Conservation (phyloP, 2,888 invertebrate genomes). For the Dryobota labecula region DNA sequence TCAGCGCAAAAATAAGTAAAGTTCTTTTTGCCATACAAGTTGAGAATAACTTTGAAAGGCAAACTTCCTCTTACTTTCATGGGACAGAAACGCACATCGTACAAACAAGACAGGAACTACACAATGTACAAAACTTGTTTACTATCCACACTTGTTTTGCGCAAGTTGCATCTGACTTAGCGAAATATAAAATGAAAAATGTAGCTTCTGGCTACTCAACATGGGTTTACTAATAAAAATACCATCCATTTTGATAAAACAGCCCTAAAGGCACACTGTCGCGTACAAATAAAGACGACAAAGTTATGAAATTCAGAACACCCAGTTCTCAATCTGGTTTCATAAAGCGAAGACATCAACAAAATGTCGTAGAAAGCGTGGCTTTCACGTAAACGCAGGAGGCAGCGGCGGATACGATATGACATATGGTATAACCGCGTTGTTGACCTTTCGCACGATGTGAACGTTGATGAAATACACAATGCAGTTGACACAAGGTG, state of each 20-base stretch:
- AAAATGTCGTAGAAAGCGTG: conserved; percentile 65
- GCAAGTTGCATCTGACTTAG: conserved; percentile 27
- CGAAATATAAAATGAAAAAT: conserved; percentile 32
- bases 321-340: conserved; percentile 53
- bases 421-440: conserved; percentile 69
- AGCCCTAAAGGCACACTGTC: conserved; percentile 30
- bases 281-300: conserved; percentile 36
- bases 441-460: conserved; percentile 75
- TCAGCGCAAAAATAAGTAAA: conserved; percentile 7
- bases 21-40: conserved; percentile 15
- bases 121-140: conserved; percentile 54
- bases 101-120: conserved; percentile 46
- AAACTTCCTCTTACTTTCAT: conserved; percentile 43
- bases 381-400: conserved; percentile 65
- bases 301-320: conserved; percentile 60
- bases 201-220: conserved; percentile 5
- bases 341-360: conserved; percentile 46
- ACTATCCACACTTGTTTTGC: conserved; percentile 38
- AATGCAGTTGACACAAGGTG: conserved; percentile 84
- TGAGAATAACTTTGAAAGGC: conserved; percentile 18
- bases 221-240: not conserved
- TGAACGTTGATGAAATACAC: conserved; percentile 78
- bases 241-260: conserved; percentile 4
- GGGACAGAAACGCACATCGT: conserved; percentile 23
- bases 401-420: conserved; percentile 61